Evolutionary conservation across 2,797 vertebrate genomes (phyloP), one percentile per base, ranked within the genome.

Genomic region (Semaprochilodus insignis): DNA sequence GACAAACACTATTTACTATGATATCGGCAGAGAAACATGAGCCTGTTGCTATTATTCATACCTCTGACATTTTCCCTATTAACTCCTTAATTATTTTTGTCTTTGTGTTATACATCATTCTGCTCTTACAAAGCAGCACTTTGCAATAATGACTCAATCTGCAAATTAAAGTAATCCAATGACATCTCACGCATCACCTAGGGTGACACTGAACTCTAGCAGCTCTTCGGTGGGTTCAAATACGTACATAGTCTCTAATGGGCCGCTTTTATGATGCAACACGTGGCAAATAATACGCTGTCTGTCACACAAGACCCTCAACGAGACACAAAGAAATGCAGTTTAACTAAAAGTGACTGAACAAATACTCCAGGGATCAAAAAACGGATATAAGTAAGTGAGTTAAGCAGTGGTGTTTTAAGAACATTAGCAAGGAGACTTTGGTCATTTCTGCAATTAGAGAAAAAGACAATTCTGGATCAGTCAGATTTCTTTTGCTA

Each of bases 181-280:
- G 40, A 70, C 25, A 21, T 52, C 69, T 54, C 31, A 31, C 23
- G 48, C 69, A 31, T 31, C 31, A 31, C 8, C 5, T 6, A 36
- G n/a, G 34, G 54, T 55, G 51, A 13, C 55, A 15, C 27, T 59
- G 44, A 75, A 36, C 36, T n/a, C 31, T 60, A 52, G 44, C n/a
- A 44, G 51, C 48, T 25, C 14, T 19, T 15, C 25, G n/a, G 6
- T 17, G n/a, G 23, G 23, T 52, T 71, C 69, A 71, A 27, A 51
- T 5, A 48, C 11, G n/a, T 5, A 48, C 11, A 11, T 8, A 71
- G 14, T 52, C 6, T 70, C 25, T 52, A 71, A 71, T 51, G 44
- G 44, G 17, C 13, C 55, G 71, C 40, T 17, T 73, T 73, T 55
- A 54, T 73, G 71, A 73, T 15, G 40, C 23, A 73, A 73, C 71